Percentiles rank a stretch among this genome's conserved stretches.
phyloP scores from a whole-genome alignment of 2,888 invertebrate species.

The Seira musarum region DNA sequence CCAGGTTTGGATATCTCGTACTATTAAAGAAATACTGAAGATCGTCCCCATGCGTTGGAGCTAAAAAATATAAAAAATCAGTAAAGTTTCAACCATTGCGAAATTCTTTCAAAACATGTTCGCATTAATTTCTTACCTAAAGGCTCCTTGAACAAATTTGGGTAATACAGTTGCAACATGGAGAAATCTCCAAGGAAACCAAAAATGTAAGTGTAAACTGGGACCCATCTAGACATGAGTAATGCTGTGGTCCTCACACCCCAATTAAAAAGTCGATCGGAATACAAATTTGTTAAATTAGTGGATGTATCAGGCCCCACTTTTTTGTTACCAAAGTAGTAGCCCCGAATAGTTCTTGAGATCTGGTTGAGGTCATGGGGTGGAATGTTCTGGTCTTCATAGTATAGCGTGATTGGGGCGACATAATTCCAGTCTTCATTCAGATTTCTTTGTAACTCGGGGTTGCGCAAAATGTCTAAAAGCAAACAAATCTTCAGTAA shows the following conservation, averaged over 20 bases:
- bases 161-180: slow-evolving; percentile 73
- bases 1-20: slow-evolving; percentile 73
- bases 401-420: slow-evolving; percentile 65
- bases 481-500: slow-evolving; percentile 4
- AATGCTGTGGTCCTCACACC: slow-evolving; percentile 73
- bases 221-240: slow-evolving; percentile 70
- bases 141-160: slow-evolving; percentile 62
- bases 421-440: slow-evolving; percentile 65
- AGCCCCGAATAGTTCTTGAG: slow-evolving; percentile 59
- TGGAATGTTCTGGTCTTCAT: slow-evolving; percentile 52
- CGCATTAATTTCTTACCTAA: slow-evolving; percentile 48
- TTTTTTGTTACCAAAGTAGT: slow-evolving; percentile 61
- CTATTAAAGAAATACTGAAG: slow-evolving; percentile 75
- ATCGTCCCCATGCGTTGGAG: slow-evolving; percentile 76
- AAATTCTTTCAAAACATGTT: too few relatives aligned
- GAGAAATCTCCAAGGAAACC: slow-evolving; percentile 73
- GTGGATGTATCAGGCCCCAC: slow-evolving; percentile 37
- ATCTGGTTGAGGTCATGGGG: slow-evolving; percentile 30
- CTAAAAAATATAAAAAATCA: too few relatives aligned
- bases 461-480: slow-evolving; percentile 58
- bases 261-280: slow-evolving; percentile 75
- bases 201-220: slow-evolving; percentile 75
- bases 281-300: slow-evolving; percentile 71
- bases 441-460: slow-evolving; percentile 62
- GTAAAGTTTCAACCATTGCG: too few relatives aligned